phyloP scores from a whole-genome alignment of 1,140 invertebrate species.

The Chionoecetes opilio region DNA sequence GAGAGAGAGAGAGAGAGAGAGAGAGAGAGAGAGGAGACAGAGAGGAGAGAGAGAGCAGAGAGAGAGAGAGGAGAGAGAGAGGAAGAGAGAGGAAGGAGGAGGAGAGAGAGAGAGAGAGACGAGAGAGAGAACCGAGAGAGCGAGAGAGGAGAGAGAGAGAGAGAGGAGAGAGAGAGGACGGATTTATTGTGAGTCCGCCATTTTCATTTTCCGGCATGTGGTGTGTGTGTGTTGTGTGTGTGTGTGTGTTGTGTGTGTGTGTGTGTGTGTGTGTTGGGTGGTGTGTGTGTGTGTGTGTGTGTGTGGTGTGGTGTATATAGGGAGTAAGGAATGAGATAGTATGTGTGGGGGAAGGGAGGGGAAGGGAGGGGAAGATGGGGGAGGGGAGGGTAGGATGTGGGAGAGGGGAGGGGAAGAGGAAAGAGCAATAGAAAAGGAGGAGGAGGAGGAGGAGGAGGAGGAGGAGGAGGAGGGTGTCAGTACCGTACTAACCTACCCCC shows the following conservation, averaged over 20 bases:
- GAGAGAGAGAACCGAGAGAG: no score
- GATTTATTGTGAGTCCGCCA: not conserved
- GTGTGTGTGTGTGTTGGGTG: not conserved
- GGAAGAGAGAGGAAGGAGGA: no score
- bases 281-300: no score
- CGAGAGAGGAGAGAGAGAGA: not conserved
- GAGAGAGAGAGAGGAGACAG: not conserved
- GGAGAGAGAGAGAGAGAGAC: no score
- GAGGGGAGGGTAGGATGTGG: not conserved
- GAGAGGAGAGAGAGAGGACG: not conserved
- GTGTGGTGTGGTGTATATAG: no score
- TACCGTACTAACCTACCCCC: not conserved
- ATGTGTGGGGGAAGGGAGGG: no score
- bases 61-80: no score
- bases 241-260: constrained; percentile 34
- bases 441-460: not conserved
- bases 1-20: no score
- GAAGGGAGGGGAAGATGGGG: not conserved
- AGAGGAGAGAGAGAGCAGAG: no score
- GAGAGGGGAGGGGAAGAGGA: not conserved
- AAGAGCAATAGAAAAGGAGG: not conserved
- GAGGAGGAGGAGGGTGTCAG: not conserved
- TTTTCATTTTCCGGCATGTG: constrained; percentile 37
- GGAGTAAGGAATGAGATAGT: no score
- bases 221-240: not conserved